Evolutionary conservation across 53 echinoderm and acorn worm genomes (phyloP).

Genomic region (Paelopatides confundens): DNA sequence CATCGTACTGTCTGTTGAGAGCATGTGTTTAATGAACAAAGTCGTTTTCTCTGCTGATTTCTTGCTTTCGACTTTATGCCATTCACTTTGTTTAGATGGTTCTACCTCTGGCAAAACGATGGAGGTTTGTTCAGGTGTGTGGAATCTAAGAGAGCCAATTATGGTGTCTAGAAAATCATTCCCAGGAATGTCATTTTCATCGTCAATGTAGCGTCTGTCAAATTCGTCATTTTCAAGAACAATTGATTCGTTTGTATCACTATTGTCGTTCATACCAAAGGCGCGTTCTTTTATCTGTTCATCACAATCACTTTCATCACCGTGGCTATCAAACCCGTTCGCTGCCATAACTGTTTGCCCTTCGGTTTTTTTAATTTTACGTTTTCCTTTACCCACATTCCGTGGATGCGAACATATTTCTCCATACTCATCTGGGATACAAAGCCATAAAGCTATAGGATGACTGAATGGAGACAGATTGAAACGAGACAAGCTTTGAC

Average conservation of each 20-base stretch:
- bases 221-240: not conserved
- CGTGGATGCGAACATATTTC: no score
- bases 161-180: no score
- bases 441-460: not conserved
- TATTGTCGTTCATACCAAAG: not conserved
- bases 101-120: not conserved
- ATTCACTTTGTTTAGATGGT: not conserved
- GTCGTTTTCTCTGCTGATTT: not conserved
- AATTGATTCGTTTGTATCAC: not conserved
- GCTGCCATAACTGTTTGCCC: no score
- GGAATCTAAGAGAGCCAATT: not conserved
- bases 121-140: not conserved
- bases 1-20: not conserved
- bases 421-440: not conserved
- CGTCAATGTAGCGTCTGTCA: constrained; percentile 16
- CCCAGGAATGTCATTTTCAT: constrained; percentile 40
- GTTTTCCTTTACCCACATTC: no score
- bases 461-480: not conserved
- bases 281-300: not conserved
- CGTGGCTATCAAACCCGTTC: not conserved
- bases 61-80: not conserved
- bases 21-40: not conserved
- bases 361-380: no score
- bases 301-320: no score
- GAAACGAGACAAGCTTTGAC: not conserved